phyloP scores from a whole-genome alignment of 2,113 vertebrate species.

The Mungos mungo region DNA sequence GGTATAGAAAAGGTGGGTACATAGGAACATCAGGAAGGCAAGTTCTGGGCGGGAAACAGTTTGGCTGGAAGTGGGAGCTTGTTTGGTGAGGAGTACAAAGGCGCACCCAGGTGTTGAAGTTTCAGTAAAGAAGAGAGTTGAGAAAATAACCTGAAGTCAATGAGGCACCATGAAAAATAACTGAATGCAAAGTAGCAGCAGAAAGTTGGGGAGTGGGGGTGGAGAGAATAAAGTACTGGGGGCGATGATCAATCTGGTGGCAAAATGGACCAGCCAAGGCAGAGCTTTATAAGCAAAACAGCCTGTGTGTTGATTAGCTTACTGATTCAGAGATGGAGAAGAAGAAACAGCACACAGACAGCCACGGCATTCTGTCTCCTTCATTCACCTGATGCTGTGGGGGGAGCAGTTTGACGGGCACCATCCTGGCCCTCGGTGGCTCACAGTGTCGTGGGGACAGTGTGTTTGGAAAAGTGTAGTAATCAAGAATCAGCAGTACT shows the following conservation, averaged over 20 bases:
- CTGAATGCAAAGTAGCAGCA: background rate
- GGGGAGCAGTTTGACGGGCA: too few species aligned
- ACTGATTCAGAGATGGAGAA: background rate
- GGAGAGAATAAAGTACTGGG: background rate
- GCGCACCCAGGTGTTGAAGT: background rate
- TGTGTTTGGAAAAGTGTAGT: accelerated
- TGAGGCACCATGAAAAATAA: background rate
- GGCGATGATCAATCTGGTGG: background rate
- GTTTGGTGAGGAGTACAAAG: background rate
- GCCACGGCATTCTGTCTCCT: accelerated
- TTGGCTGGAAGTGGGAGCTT: background rate
- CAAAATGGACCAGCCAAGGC: background rate
- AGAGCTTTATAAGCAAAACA: background rate
- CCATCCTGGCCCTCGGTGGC: background rate
- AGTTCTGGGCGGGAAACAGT: background rate
- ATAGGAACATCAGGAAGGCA: background rate
- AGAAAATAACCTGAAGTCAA: background rate
- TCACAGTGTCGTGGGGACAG: background rate
- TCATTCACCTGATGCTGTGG: accelerated
- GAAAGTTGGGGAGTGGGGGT: background rate
- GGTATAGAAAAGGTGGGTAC: background rate
- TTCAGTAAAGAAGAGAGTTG: background rate
- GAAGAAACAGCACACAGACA: background rate
- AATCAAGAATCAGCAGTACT: accelerated
- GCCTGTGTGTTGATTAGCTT: background rate